phyloP scores from a whole-genome alignment of 2,113 vertebrate genomes.

The Psittacula cyanocephala region DNA sequence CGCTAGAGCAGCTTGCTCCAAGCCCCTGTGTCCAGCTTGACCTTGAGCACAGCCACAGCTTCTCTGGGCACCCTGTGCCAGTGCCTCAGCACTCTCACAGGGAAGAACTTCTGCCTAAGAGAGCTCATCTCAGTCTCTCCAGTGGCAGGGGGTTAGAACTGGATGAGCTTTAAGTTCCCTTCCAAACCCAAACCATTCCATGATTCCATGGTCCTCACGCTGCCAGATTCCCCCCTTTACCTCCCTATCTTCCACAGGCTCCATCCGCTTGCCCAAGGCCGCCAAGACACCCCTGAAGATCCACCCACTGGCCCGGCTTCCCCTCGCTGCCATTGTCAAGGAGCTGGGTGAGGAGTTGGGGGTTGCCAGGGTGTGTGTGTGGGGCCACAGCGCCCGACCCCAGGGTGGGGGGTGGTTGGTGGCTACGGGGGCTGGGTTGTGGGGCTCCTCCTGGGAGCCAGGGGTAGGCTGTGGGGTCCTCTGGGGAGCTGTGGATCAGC shows the following conservation, averaged over 20 bases:
- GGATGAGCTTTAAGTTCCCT: background rate
- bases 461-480: background rate
- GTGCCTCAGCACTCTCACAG: background rate
- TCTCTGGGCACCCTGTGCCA: background rate
- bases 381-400: too few species aligned
- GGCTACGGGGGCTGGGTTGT: background rate
- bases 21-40: too few species aligned
- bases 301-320: background rate
- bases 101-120: background rate
- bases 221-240: background rate
- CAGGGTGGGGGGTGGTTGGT: too few species aligned
- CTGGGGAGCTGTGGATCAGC: background rate
- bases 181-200: background rate
- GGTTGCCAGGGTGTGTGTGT: too few species aligned
- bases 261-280: background rate
- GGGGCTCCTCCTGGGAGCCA: background rate
- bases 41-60: background rate
- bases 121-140: background rate
- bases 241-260: background rate
- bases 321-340: background rate
- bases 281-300: background rate
- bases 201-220: background rate
- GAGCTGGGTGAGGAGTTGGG: background rate
- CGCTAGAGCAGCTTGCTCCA: background rate
- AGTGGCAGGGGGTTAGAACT: background rate